A percentile compares a stretch with the other conserved stretches of the same genome.
These are phyloP conservation scores for Endomychus coccineus DNA, from an alignment of 2,888 invertebrate species.

Conservation along the genomic window DNA sequence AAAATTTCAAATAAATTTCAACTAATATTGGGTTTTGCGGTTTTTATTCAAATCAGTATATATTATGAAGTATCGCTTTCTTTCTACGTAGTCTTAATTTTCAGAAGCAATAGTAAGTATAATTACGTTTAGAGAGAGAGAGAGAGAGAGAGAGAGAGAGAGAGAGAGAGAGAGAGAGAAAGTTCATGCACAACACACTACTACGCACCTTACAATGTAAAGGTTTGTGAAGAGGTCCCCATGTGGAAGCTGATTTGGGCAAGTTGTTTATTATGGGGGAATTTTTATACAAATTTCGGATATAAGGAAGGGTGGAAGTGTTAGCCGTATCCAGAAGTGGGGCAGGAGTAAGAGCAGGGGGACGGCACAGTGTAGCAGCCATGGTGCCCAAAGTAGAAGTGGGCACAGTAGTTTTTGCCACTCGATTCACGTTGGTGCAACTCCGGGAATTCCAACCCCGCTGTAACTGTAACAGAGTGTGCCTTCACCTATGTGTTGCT, in stretches of 20 bases:
- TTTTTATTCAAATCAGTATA: no score
- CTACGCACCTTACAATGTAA: slow-evolving; percentile 56
- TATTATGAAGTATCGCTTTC: no score
- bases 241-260: slow-evolving; percentile 56
- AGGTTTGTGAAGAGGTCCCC: slow-evolving; percentile 57
- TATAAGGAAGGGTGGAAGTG: slow-evolving; percentile 45
- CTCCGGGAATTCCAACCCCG: slow-evolving; percentile 48
- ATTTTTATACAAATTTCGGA: slow-evolving; percentile 44
- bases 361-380: slow-evolving; percentile 44
- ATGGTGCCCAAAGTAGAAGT: slow-evolving; percentile 42
- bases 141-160: neutral
- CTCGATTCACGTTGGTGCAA: slow-evolving; percentile 44
- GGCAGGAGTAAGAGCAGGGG: slow-evolving; percentile 34
- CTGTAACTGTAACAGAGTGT: slow-evolving; percentile 43
- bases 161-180: no score
- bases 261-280: slow-evolving; percentile 43
- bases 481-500: slow-evolving; percentile 33
- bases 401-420: slow-evolving; percentile 41
- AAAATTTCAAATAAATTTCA: no score
- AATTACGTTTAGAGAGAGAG: neutral
- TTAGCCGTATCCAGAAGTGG: slow-evolving; percentile 39
- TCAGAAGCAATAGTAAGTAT: neutral
- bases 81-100: no score
- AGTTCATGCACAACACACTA: slow-evolving; percentile 12
- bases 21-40: no score